phyloP scores from a whole-genome alignment of 2,888 invertebrate species.

The Zaprionus bogoriensis region DNA sequence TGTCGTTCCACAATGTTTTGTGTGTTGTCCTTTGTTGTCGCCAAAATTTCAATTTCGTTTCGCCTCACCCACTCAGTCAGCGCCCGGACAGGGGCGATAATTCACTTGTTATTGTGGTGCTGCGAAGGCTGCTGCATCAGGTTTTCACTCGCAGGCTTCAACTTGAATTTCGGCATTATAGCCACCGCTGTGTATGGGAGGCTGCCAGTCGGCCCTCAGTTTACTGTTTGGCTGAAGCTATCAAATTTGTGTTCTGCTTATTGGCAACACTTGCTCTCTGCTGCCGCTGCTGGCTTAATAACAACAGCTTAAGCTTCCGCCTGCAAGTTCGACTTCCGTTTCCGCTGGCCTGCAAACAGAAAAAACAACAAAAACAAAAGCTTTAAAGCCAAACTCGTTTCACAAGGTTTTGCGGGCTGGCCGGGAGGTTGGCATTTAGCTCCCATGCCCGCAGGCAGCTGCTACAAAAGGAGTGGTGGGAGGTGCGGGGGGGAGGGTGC shows the following conservation, averaged over 20 bases:
- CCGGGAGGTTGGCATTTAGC: too few species aligned
- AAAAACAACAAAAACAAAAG: constrained; percentile 23
- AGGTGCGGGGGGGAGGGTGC: too few species aligned
- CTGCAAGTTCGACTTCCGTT: constrained; percentile 51
- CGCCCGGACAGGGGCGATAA: constrained; percentile 8
- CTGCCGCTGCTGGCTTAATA: constrained; percentile 24
- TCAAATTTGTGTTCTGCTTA: constrained; percentile 32
- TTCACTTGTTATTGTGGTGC: constrained; percentile 27
- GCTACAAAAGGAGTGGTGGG: too few species aligned
- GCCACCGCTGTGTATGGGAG: constrained; percentile 6
- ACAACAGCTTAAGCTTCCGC: constrained; percentile 46
- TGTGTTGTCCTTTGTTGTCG: constrained; percentile 31
- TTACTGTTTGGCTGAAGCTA: constrained; percentile 41
- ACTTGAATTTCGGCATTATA: constrained; percentile 56
- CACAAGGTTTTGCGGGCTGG: not conserved
- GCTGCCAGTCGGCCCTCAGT: too few species aligned
- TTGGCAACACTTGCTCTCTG: constrained; percentile 40
- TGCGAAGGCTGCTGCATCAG: constrained; percentile 27
- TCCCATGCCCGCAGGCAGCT: too few species aligned
- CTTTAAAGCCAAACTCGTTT: constrained; percentile 33
- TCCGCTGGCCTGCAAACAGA: constrained; percentile 45
- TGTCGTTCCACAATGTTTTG: constrained; percentile 23
- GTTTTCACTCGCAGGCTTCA: constrained; percentile 27
- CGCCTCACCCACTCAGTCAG: not conserved
- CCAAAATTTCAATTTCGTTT: constrained; percentile 12